Conservation (phyloP, 1,140 invertebrate species). For the Drosophila murphyi region DNA sequence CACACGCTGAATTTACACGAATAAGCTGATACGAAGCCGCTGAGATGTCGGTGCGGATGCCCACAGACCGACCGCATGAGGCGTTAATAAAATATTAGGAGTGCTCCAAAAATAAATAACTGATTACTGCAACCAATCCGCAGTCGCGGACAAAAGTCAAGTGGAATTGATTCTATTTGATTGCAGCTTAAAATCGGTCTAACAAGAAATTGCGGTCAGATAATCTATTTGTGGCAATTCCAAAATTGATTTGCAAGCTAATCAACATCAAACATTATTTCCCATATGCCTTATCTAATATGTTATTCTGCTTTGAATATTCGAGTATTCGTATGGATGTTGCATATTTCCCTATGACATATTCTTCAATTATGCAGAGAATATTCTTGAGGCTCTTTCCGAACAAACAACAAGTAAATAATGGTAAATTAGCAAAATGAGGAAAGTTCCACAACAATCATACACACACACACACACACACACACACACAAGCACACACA, state of each 20-base stretch:
- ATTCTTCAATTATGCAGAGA: conserved; percentile 22
- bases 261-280: conserved; percentile 9
- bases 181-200: conserved; percentile 33
- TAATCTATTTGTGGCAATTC: conserved; percentile 9
- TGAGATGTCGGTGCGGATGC: neutral
- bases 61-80: conserved; percentile 35
- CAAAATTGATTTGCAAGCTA: conserved; percentile 1
- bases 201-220: neutral
- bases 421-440: conserved; percentile 68
- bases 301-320: too few relatives aligned
- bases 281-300: neutral
- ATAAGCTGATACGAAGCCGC: conserved; percentile 1
- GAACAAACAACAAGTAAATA: conserved; percentile 63
- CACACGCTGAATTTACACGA: conserved; percentile 2
- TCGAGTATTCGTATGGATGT: conserved; percentile 7
- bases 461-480: conserved; percentile 14
- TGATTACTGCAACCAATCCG: conserved; percentile 48
- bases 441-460: conserved; percentile 58
- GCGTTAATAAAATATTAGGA: conserved; percentile 58
- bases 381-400: conserved; percentile 30
- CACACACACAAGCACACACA: conserved; percentile 6
- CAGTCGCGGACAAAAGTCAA: conserved; percentile 30
- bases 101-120: conserved; percentile 51
- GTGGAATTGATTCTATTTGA: conserved; percentile 52
- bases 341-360: conserved; percentile 24